A percentile compares a stretch with the other conserved stretches of the same genome.
phyloP scores from a whole-genome alignment of 2,797 vertebrate genomes.

The Natrix natrix region DNA sequence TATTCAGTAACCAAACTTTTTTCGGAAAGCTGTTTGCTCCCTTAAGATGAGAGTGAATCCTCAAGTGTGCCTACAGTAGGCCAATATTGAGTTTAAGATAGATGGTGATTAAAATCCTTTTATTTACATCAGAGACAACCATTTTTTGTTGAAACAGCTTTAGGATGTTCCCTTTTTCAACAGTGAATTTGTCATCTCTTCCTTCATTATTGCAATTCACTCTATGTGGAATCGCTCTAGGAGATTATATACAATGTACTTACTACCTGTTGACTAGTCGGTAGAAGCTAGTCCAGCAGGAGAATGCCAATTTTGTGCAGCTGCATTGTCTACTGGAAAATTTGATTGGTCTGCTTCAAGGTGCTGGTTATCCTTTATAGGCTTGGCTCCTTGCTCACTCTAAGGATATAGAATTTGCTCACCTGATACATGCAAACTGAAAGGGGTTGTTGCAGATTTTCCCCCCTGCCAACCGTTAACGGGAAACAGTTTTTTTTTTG shows the following conservation, averaged over 20 bases:
- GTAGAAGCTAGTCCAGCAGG: neutral
- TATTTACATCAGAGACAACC: neutral
- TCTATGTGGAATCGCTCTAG: neutral
- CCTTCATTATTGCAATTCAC: neutral
- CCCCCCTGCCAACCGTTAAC: neutral
- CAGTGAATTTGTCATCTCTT: neutral
- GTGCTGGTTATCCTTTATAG: neutral
- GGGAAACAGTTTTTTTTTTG: neutral
- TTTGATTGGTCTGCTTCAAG: neutral
- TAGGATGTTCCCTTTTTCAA: neutral
- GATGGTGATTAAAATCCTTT: neutral
- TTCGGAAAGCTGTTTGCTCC: neutral
- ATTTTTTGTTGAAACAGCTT: accelerated
- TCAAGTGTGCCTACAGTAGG: neutral
- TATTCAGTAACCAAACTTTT: neutral
- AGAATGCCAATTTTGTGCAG: neutral
- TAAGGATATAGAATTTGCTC: neutral
- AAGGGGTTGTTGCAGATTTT: neutral
- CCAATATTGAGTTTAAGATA: neutral
- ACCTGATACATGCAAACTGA: neutral
- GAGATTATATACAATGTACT: neutral
- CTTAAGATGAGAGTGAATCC: neutral
- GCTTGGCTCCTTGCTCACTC: neutral
- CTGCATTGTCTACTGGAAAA: neutral
- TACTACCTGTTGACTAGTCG: neutral